These are phyloP conservation scores for Lasius fuliginosus DNA, from an alignment of 2,888 invertebrate genomes.

Conservation along the genomic window DNA sequence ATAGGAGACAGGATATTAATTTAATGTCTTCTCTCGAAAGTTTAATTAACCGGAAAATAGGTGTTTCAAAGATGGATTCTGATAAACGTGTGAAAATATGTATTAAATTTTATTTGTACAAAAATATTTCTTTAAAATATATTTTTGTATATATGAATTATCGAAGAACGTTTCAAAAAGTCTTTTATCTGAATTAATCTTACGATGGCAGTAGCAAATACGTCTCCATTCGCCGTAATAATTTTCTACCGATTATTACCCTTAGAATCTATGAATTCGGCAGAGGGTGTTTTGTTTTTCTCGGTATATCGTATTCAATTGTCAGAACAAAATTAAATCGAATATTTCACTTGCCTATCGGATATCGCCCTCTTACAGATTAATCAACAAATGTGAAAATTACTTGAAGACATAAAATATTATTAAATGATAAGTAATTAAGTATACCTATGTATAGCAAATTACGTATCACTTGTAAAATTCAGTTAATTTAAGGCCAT, in stretches of 20 bases:
- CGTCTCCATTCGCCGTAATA: conserved; percentile 52
- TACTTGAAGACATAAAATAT: neutral
- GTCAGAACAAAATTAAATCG: conserved; percentile 53
- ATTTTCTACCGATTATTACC: conserved; percentile 69
- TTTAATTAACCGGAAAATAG: neutral
- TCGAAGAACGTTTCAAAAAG: neutral
- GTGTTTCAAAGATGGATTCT: neutral
- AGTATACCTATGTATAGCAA: neutral
- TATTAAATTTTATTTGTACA: neutral
- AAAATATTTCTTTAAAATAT: neutral
- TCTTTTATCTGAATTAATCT: conserved; percentile 50
- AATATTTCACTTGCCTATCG: conserved; percentile 37
- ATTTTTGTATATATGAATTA: neutral
- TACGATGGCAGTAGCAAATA: conserved; percentile 17
- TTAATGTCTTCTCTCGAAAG: neutral
- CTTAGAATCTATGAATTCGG: conserved; percentile 58
- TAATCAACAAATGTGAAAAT: neutral
- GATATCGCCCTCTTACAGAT: conserved; percentile 23
- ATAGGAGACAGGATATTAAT: neutral
- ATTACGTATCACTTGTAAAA: neutral
- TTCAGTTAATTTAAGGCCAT: neutral
- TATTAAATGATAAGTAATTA: neutral
- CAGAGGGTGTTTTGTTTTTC: conserved; percentile 60
- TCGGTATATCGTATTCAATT: conserved; percentile 50
- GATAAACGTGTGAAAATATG: neutral